Evolutionary conservation across 2,113 vertebrate species (phyloP).

Genomic region (Pao palembangensis): DNA sequence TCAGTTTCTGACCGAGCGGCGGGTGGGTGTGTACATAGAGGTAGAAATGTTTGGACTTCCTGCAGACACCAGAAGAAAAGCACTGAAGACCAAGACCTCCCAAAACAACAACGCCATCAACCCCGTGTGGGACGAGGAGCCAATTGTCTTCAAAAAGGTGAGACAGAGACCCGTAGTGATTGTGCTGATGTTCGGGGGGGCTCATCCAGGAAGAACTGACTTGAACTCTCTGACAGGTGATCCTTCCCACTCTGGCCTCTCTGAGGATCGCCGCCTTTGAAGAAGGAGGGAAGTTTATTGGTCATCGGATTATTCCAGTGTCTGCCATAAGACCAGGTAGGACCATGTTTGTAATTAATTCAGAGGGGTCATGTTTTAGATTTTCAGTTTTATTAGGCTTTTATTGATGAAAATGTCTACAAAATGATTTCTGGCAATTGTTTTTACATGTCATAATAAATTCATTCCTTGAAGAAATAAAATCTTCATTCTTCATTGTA

Average conservation of each 20-base stretch:
- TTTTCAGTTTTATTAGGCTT: neutral
- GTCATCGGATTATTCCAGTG: slow-evolving; percentile 92
- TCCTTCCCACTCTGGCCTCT: slow-evolving; percentile 90
- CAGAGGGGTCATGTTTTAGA: neutral
- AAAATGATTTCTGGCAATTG: too few relatives aligned
- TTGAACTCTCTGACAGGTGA: slow-evolving; percentile 74
- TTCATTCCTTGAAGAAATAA: too few relatives aligned
- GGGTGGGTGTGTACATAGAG: slow-evolving; percentile 93
- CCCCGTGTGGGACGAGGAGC: slow-evolving; percentile 95
- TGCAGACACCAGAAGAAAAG: slow-evolving; percentile 92
- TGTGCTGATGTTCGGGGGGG: too few relatives aligned
- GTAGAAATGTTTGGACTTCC: slow-evolving; percentile 98
- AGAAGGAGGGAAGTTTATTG: slow-evolving; percentile 95
- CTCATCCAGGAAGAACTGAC: neutral
- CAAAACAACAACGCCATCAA: slow-evolving; percentile 91
- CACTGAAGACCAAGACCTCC: slow-evolving; percentile 93
- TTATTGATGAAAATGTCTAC: neutral
- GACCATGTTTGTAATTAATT: too few relatives aligned
- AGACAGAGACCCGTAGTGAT: too few relatives aligned
- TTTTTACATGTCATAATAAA: too few relatives aligned
- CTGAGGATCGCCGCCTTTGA: slow-evolving; percentile 93
- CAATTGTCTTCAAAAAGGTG: slow-evolving; percentile 96
- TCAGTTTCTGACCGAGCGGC: slow-evolving; percentile 92
- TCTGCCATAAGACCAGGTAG: slow-evolving; percentile 91
- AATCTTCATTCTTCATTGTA: too few relatives aligned